phyloP scores from a whole-genome alignment of 2,888 invertebrate genomes.

The Willowsia nigromaculata region DNA sequence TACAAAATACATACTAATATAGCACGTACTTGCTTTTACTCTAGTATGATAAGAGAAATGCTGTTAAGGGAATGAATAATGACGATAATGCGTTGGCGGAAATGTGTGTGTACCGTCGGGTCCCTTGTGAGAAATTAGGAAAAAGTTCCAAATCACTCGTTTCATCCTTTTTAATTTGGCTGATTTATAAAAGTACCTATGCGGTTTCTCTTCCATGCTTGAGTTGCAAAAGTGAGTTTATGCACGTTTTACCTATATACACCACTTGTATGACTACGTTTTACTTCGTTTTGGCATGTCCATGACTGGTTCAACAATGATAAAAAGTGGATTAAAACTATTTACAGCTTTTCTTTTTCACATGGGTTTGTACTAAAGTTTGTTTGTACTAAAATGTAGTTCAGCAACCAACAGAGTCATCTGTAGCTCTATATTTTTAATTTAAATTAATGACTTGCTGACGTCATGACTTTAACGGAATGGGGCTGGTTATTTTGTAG shows the following conservation, averaged over 20 bases:
- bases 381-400: too few species aligned
- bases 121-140: constrained; percentile 19
- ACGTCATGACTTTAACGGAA: background rate
- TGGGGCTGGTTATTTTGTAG: constrained; percentile 81
- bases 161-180: constrained; percentile 19
- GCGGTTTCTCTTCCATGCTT: background rate
- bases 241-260: too few species aligned
- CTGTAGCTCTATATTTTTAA: background rate
- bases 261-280: too few species aligned
- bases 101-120: background rate
- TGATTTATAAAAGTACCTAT: background rate
- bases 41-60: background rate
- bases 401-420: too few species aligned
- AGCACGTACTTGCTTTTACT: too few species aligned
- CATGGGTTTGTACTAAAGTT: too few species aligned
- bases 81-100: background rate
- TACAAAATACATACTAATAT: too few species aligned
- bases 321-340: background rate
- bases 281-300: background rate
- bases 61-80: background rate
- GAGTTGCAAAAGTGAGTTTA: background rate
- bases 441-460: constrained; percentile 31
- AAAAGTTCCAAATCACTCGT: constrained; percentile 18
- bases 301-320: background rate
- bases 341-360: background rate